Evolutionary conservation across 1,140 invertebrate species (phyloP).

Genomic region (Pentalonia nigronervosa): DNA sequence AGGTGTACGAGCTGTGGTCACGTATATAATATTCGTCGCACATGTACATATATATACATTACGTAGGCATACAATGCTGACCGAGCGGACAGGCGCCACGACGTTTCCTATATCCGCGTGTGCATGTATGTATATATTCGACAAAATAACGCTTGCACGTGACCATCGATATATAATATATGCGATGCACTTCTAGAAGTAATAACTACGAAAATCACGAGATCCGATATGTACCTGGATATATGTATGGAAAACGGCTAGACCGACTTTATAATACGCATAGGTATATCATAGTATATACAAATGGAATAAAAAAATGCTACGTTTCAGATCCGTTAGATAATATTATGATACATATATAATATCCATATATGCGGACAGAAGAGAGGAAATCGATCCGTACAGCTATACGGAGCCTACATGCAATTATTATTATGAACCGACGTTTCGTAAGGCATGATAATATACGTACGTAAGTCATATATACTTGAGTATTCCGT

Average conservation of each 20-base stretch:
- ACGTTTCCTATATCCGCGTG: slow-evolving; percentile 1
- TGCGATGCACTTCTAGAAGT: neutral
- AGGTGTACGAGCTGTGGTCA: neutral
- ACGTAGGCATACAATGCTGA: neutral
- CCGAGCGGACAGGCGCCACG: neutral
- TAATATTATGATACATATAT: neutral
- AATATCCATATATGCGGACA: neutral
- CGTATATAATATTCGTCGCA: neutral
- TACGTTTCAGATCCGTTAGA: neutral
- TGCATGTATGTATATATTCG: neutral
- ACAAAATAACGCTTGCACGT: neutral
- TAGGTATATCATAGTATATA: neutral
- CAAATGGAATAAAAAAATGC: neutral
- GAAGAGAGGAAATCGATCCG: neutral
- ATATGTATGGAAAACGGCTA: neutral
- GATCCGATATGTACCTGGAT: neutral
- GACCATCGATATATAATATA: neutral
- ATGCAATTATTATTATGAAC: neutral
- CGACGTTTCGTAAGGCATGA: neutral
- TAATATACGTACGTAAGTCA: neutral
- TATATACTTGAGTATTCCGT: neutral
- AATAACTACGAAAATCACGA: neutral
- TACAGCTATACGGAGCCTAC: neutral
- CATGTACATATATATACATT: too few relatives aligned
- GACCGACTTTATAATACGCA: neutral